Conservation (phyloP, 2,888 invertebrate species). For the Mimachlamys varia region DNA sequence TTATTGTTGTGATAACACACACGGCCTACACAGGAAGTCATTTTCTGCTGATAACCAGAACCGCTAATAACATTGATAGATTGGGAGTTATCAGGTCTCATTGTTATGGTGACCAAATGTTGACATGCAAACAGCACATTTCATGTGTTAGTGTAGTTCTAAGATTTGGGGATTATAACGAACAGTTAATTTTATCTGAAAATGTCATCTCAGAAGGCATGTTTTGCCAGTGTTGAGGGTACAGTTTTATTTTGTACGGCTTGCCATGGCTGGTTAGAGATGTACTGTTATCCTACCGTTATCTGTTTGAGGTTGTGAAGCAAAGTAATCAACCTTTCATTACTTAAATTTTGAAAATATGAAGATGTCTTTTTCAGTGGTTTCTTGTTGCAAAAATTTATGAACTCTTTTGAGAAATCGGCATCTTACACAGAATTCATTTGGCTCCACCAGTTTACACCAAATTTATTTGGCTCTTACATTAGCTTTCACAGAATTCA, state of each 20-base stretch:
- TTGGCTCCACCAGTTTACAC: too few relatives aligned
- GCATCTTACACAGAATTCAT: too few relatives aligned
- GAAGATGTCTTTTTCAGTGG: too few relatives aligned
- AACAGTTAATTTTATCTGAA: not conserved
- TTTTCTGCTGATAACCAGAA: not conserved
- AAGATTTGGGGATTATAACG: not conserved
- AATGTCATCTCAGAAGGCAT: not conserved
- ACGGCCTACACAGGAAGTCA: not conserved
- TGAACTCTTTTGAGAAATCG: too few relatives aligned
- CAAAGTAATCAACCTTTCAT: not conserved
- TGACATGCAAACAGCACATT: not conserved
- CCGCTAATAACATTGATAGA: not conserved
- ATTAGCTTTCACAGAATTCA: too few relatives aligned
- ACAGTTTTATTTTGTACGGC: not conserved
- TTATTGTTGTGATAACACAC: not conserved
- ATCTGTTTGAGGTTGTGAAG: not conserved
- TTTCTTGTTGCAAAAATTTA: too few relatives aligned
- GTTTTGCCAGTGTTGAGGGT: not conserved
- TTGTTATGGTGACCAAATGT: not conserved
- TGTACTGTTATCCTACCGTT: not conserved
- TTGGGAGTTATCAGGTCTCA: not conserved
- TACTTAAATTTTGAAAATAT: too few relatives aligned
- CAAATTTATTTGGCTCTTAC: too few relatives aligned
- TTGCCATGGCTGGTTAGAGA: not conserved
- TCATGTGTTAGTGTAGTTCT: not conserved